Evolutionary conservation across 2,113 vertebrate species (phyloP), one percentile per base, ranked within the genome.

Genomic region (Odocoileus hemionus): DNA sequence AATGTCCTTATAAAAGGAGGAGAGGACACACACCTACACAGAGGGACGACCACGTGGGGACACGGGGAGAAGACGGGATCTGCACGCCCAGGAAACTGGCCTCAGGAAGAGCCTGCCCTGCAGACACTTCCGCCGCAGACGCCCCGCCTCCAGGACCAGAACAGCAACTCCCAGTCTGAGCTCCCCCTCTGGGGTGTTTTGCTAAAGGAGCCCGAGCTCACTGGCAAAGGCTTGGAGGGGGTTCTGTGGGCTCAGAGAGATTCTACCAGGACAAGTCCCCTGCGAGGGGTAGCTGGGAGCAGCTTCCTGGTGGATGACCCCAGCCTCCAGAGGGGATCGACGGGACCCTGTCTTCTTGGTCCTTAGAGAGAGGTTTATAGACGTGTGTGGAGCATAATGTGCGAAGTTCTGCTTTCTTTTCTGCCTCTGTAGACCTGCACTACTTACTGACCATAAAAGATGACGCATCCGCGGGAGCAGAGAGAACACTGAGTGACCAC

Each of bases 31-130:
- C 16, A 43, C 1, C 2, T 2, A 10, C 30, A 33, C 64, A 45
- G 12, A 57, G 13, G 12, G 5, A 70, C 1, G 4, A 26, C 17
- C 28, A 26, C 0, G 0, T 26, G n/a, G 26, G 19, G 64, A 33
- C 21, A 16, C 0, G 12, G 0, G 13, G 19, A 54, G 28, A 17
- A 47, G 15, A 10, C 6, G 1, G 2, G 0, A 3, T 57, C 55
- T 55, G 3, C 36, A 50, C 12, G 0, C 25, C 82, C 89, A 55
- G 52, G 5, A 86, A 1, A 57, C 19, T n/a, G 30, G 19, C n/a
- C n/a, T 78, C 0, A 0, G 9, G 54, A 47, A 36, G n/a, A 76
- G n/a, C 21, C 52, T n/a, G 12, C 64, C 25, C 45, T 50, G 21
- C 23, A 14, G 21, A 36, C 7, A 7, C 2, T 43, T 36, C 6